Evolutionary conservation across 2,797 vertebrate species (phyloP).

Genomic region (Neosilurus mollespiculum): DNA sequence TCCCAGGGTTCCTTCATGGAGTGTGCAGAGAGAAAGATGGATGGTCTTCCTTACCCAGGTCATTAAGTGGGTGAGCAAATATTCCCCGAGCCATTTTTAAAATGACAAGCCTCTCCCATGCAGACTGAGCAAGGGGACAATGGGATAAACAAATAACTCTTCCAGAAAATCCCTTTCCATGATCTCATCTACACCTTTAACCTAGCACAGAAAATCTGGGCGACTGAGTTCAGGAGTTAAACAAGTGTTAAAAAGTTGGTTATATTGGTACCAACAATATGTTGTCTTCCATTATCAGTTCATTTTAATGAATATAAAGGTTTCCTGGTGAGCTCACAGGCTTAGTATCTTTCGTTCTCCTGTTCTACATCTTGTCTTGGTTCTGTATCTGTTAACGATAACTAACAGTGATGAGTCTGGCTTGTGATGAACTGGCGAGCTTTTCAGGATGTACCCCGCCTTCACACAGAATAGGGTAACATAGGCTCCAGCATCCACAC

Average conservation of each 20-base stretch:
- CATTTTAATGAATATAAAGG: too few relatives aligned
- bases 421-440: too few relatives aligned
- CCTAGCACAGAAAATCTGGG: not conserved
- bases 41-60: conserved; percentile 63
- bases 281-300: too few relatives aligned
- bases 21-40: conserved; percentile 64
- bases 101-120: conserved; percentile 53
- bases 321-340: too few relatives aligned
- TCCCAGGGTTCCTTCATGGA: conserved; percentile 46
- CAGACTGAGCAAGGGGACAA: conserved; percentile 37
- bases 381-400: too few relatives aligned
- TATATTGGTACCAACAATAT: not conserved
- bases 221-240: not conserved
- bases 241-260: not conserved
- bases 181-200: conserved; percentile 13
- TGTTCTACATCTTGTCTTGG: too few relatives aligned
- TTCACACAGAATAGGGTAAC: too few relatives aligned
- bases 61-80: conserved; percentile 70
- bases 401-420: too few relatives aligned
- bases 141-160: conserved; percentile 53
- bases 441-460: too few relatives aligned
- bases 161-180: conserved; percentile 37
- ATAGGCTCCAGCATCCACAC: too few relatives aligned
- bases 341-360: too few relatives aligned
- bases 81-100: conserved; percentile 65